phyloP scores from a whole-genome alignment of 1,140 invertebrate genomes.

The Eriosoma lanigerum region DNA sequence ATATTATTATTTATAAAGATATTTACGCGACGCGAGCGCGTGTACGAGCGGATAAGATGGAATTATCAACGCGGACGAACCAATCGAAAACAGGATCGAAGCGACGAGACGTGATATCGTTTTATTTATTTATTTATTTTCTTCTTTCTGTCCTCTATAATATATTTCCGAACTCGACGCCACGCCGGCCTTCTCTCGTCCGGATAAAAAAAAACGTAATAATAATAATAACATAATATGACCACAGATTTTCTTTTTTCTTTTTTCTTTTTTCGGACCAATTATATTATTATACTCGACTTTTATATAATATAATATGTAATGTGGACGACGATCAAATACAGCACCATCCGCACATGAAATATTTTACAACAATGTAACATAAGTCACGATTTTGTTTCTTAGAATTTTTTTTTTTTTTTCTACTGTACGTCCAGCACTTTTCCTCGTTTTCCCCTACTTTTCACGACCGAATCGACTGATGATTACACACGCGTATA shows the following conservation, averaged over 20 bases:
- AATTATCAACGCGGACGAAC: constrained; percentile 51
- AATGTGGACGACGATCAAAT: too few relatives aligned
- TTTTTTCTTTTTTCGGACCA: too few relatives aligned
- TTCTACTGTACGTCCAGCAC: too few relatives aligned
- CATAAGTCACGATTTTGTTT: constrained; percentile 28
- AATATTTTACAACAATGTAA: constrained; percentile 2
- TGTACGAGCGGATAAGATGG: background rate
- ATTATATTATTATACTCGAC: too few relatives aligned
- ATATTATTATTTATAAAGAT: background rate
- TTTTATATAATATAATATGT: too few relatives aligned
- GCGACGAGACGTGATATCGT: constrained; percentile 28
- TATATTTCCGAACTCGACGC: background rate
- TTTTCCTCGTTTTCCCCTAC: constrained; percentile 35
- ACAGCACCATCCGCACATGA: too few relatives aligned
- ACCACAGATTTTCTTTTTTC: too few relatives aligned
- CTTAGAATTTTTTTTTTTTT: background rate
- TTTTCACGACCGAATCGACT: too few relatives aligned
- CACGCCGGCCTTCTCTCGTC: too few relatives aligned
- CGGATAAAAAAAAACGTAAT: too few relatives aligned
- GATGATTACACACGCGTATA: constrained; percentile 2
- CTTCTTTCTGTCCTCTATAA: background rate
- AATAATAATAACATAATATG: background rate
- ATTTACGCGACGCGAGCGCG: background rate
- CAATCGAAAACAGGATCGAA: constrained; percentile 38
- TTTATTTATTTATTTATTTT: constrained; percentile 20